A percentile compares a stretch with the other conserved stretches of the same genome.
phyloP scores from a whole-genome alignment of 64 coral and sea anemone genomes.

The Stylophora pistillata region DNA sequence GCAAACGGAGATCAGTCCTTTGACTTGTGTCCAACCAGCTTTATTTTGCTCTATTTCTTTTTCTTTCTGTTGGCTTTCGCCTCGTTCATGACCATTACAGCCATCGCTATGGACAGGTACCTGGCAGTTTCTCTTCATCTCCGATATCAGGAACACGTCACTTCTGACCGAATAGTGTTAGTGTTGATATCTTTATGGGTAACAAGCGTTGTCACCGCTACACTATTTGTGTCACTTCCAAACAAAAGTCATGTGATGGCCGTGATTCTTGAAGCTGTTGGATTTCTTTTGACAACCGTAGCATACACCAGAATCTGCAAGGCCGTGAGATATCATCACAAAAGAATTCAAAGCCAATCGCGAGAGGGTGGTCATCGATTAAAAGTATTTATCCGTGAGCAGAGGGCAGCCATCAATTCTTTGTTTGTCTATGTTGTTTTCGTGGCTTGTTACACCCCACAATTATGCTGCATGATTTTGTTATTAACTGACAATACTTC shows the following conservation, averaged over 20 bases:
- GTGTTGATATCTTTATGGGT: not conserved
- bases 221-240: not conserved
- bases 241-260: not conserved
- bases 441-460: constrained; percentile 27
- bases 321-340: not conserved
- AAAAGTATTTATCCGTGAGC: not conserved
- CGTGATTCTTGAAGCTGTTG: not conserved
- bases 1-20: not conserved
- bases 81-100: not conserved
- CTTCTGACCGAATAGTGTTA: not conserved
- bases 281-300: not conserved
- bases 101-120: not conserved
- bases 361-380: not conserved
- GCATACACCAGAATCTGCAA: not conserved
- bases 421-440: constrained; percentile 35
- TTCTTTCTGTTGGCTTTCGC: not conserved
- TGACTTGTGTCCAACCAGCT: not conserved
- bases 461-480: constrained; percentile 11
- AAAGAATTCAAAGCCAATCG: not conserved
- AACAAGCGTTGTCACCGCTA: not conserved
- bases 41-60: not conserved
- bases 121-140: not conserved
- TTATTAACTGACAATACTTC: not conserved
- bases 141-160: not conserved
- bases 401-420: constrained; percentile 7